Conservation (phyloP, 2,888 invertebrate species). For the Candidula unifasciata region DNA sequence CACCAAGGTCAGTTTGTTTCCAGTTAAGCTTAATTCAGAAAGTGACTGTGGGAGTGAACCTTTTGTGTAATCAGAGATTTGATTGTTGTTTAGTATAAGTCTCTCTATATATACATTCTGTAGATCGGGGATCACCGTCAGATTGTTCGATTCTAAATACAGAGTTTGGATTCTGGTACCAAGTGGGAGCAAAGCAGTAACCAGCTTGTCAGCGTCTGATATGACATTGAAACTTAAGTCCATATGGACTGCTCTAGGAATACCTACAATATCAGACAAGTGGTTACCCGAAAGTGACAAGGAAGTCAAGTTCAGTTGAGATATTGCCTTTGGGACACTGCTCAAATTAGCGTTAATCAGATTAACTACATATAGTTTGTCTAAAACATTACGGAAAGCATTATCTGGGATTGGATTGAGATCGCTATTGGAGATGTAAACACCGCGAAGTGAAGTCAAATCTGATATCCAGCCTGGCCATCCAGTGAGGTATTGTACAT, state of each 20-base stretch:
- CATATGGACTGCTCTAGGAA: neutral
- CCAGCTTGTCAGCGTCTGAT: neutral
- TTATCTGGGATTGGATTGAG: neutral
- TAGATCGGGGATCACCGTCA: constrained; percentile 5
- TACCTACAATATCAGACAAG: neutral
- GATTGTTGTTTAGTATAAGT: neutral
- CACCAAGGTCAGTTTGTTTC: neutral
- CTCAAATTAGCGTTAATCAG: neutral
- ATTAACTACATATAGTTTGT: neutral
- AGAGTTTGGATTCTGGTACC: neutral
- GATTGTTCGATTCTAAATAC: neutral
- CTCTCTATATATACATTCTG: neutral
- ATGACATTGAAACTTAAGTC: neutral
- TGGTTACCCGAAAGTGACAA: neutral
- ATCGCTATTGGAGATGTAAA: neutral
- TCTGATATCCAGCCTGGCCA: neutral
- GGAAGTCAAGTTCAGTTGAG: neutral
- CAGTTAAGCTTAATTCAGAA: neutral
- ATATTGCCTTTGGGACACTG: neutral
- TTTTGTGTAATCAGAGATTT: neutral
- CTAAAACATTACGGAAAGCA: neutral
- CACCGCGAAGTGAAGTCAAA: neutral
- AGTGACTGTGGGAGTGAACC: constrained; percentile 10
- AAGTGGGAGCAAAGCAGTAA: neutral
- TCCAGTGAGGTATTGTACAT: neutral